Evolutionary conservation across 2,113 vertebrate species (phyloP).

Genomic region (Burhinus bistriatus): DNA sequence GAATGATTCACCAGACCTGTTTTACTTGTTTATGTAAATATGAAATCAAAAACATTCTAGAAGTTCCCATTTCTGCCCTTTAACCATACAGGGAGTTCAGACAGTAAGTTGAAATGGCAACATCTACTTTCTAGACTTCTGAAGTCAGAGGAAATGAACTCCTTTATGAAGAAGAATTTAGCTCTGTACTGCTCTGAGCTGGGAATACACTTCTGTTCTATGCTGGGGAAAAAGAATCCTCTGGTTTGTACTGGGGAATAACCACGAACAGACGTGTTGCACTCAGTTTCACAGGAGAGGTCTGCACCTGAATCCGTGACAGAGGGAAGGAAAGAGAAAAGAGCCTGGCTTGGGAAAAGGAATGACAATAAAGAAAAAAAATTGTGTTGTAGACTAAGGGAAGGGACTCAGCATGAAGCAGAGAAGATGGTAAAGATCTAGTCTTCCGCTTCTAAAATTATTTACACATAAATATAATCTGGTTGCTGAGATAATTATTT

Average conservation of each 20-base stretch:
- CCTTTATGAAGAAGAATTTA: background rate
- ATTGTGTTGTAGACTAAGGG: no score
- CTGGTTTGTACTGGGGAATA: background rate
- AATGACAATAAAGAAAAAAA: background rate
- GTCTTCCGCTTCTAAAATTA: background rate
- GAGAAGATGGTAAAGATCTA: background rate
- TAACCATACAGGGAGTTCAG: background rate
- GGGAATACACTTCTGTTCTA: background rate
- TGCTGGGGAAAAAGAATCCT: background rate
- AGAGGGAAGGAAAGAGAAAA: background rate
- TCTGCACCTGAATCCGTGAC: background rate
- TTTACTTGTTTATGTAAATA: conserved; percentile 33
- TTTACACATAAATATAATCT: background rate
- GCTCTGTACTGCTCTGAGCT: background rate
- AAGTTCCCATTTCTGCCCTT: background rate
- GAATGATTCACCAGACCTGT: conserved; percentile 33
- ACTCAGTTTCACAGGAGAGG: background rate
- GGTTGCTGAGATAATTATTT: background rate
- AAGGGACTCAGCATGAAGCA: background rate
- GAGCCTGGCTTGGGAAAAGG: background rate
- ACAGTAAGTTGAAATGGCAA: background rate
- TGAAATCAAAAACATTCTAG: background rate
- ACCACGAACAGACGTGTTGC: accelerated
- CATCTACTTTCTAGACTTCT: background rate
- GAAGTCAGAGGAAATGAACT: background rate